A percentile compares a stretch with the other conserved stretches of the same genome.
These are phyloP conservation scores for Cottus gobio DNA, from an alignment of 2,113 vertebrate species.

Conservation along the genomic window DNA sequence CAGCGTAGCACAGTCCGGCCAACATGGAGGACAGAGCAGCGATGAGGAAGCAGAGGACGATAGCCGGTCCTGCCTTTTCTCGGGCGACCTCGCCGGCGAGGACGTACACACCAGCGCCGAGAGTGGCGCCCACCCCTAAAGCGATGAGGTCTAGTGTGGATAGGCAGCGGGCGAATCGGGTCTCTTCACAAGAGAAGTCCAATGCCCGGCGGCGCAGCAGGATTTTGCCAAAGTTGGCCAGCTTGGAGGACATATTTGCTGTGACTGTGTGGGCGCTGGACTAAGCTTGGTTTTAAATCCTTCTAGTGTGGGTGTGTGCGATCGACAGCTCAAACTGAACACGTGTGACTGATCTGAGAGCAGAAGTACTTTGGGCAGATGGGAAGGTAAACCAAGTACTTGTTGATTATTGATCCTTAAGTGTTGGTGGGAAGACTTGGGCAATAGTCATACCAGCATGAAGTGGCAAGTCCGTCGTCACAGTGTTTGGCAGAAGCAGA, in stretches of 20 bases:
- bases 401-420: constrained; percentile 24
- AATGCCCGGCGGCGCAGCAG: constrained; percentile 89
- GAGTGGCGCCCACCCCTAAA: constrained; percentile 93
- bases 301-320: constrained; percentile 34
- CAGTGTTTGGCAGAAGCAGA: constrained; percentile 44
- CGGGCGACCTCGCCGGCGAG: constrained; percentile 93
- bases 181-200: constrained; percentile 83
- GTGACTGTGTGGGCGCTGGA: constrained; percentile 45
- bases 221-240: constrained; percentile 84
- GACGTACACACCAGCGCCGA: constrained; percentile 95
- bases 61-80: constrained; percentile 92
- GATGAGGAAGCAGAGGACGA: constrained; percentile 94
- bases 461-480: constrained; percentile 35
- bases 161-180: constrained; percentile 91
- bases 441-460: constrained; percentile 31
- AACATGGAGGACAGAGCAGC: constrained; percentile 93
- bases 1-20: constrained; percentile 95
- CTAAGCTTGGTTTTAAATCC: constrained; percentile 48
- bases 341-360: constrained; percentile 30
- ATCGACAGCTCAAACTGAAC: constrained; percentile 50
- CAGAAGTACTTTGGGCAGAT: constrained; percentile 28
- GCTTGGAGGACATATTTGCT: constrained; percentile 80
- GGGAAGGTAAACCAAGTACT: constrained; percentile 21
- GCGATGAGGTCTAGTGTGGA: constrained; percentile 93
- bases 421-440: constrained; percentile 7